Percentiles rank a stretch among this genome's conserved stretches.
These are phyloP conservation scores for Atlantisia rogersi DNA, from an alignment of 2,113 vertebrate genomes.

Conservation along the genomic window DNA sequence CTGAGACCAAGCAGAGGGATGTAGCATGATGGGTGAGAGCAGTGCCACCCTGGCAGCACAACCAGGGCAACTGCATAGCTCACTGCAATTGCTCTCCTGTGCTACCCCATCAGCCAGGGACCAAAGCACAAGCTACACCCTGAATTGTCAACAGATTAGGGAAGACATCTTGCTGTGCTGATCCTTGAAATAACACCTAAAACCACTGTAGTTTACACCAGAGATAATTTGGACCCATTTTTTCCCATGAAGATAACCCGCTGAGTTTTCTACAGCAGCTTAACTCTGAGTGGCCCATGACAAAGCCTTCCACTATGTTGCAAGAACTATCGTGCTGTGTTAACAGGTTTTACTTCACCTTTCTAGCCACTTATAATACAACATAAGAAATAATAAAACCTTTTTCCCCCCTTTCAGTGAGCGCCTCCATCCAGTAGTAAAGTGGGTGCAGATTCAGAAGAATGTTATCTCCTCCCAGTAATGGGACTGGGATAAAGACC, in stretches of 20 bases:
- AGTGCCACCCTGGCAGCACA: background rate
- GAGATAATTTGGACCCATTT: background rate
- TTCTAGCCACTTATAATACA: background rate
- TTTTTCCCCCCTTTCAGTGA: background rate
- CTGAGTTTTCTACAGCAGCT: background rate
- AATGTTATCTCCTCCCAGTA: background rate
- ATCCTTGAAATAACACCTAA: background rate
- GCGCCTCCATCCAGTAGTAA: background rate
- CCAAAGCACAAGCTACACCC: background rate
- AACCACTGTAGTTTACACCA: background rate
- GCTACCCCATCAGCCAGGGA: background rate
- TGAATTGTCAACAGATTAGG: background rate
- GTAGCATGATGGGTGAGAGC: fast-evolving
- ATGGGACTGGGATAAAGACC: background rate
- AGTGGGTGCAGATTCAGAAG: background rate
- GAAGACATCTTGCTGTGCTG: background rate
- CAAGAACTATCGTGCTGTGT: background rate
- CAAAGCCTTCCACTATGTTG: background rate
- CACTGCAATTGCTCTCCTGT: background rate
- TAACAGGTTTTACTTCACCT: background rate
- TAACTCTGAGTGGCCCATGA: background rate
- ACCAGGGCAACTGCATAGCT: background rate
- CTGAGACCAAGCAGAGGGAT: background rate
- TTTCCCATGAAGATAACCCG: background rate
- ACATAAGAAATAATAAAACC: background rate